A percentile compares a stretch with the other conserved stretches of the same genome.
Conservation (phyloP, 2,797 vertebrate species). For the Lepus oiostolus region DNA sequence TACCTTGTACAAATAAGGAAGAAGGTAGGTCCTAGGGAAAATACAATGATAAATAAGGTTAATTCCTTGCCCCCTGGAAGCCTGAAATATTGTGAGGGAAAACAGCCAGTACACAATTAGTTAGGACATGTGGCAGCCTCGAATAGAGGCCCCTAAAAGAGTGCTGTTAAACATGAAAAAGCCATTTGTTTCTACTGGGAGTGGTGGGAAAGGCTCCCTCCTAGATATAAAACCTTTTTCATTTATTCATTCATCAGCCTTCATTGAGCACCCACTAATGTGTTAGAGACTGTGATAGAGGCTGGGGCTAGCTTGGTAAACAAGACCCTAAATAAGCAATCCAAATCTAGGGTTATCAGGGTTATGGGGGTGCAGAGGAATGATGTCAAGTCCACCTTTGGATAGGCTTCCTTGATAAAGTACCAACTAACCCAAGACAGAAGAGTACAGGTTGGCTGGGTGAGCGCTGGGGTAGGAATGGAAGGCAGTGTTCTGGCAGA, state of each 20-base stretch:
- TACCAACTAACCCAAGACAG: background rate
- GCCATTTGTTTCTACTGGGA: constrained; percentile 58
- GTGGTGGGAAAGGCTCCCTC: background rate
- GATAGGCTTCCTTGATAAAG: background rate
- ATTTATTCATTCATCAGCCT: constrained; percentile 62
- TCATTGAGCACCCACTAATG: constrained; percentile 7
- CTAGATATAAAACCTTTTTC: constrained; percentile 62
- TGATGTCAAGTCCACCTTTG: background rate
- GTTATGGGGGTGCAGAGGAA: constrained; percentile 7
- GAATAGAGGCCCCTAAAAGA: constrained; percentile 43
- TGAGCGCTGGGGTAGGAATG: background rate
- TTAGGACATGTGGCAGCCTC: constrained; percentile 50
- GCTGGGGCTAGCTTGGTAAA: constrained; percentile 22
- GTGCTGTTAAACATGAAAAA: constrained; percentile 56
- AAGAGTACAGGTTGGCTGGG: background rate
- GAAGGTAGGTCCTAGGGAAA: constrained; percentile 45
- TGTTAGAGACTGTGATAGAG: constrained; percentile 54
- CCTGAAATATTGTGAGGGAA: constrained; percentile 60
- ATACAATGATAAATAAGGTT: constrained; percentile 65
- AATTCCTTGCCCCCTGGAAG: constrained; percentile 51
- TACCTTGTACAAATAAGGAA: constrained; percentile 71
- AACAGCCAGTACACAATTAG: background rate
- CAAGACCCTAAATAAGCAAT: constrained; percentile 45
- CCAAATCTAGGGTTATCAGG: background rate
- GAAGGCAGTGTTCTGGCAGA: constrained; percentile 13